These are phyloP conservation scores for Pristionchus maxplancki DNA, from an alignment of 2,888 invertebrate species.

Conservation along the genomic window DNA sequence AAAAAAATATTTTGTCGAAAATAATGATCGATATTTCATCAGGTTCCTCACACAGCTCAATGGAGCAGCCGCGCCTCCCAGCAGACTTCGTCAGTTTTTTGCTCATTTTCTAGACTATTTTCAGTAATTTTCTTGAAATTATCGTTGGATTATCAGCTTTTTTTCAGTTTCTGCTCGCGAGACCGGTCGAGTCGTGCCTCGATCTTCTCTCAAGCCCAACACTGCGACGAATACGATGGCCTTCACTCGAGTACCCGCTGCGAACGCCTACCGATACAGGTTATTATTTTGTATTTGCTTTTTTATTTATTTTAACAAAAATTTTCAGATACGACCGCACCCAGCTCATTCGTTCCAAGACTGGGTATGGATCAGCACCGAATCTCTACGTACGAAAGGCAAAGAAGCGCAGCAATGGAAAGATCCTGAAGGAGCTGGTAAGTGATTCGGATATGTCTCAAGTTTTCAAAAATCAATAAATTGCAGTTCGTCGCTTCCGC, in stretches of 20 bases:
- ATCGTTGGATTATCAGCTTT: no score
- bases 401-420: constrained; percentile 32
- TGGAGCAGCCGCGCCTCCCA: neutral
- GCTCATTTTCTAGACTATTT: no score
- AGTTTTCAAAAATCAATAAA: neutral
- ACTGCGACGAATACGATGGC: constrained; percentile 23
- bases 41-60: constrained; percentile 44
- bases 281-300: neutral
- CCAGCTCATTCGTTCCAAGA: neutral
- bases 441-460: no score
- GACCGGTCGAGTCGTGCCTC: neutral
- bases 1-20: neutral
- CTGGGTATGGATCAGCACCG: constrained; percentile 14
- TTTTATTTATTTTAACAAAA: neutral
- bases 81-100: neutral
- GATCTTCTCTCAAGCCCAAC: constrained; percentile 26
- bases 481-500: neutral
- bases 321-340: neutral
- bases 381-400: constrained; percentile 24
- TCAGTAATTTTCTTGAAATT: no score
- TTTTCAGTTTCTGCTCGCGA: constrained; percentile 8
- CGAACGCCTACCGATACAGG: constrained; percentile 42
- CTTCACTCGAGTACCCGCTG: constrained; percentile 44
- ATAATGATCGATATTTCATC: neutral
- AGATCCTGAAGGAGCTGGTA: neutral